These are phyloP conservation scores for Stictocephala bisonia DNA, from an alignment of 2,888 invertebrate species.

Conservation along the genomic window DNA sequence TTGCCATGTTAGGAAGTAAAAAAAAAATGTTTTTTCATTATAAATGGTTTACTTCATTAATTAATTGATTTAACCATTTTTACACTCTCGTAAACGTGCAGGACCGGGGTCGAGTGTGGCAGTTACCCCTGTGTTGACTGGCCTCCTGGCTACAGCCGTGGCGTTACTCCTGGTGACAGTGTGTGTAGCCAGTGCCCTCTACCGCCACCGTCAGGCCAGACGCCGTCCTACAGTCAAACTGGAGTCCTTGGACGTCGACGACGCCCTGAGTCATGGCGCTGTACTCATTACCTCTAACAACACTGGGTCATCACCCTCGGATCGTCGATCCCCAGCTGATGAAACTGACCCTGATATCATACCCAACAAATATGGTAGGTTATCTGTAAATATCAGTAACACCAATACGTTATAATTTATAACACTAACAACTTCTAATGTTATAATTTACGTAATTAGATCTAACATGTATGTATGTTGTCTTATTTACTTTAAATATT, in stretches of 20 bases:
- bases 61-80: conserved; percentile 60
- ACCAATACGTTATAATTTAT: neutral
- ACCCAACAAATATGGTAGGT: conserved; percentile 87
- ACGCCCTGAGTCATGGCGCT: conserved; percentile 60
- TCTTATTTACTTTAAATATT: too few species aligned
- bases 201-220: conserved; percentile 66
- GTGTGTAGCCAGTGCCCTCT: conserved; percentile 79
- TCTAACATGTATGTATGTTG: too few species aligned
- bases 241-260: conserved; percentile 64
- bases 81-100: conserved; percentile 18
- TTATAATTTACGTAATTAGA: neutral
- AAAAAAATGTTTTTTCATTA: too few species aligned
- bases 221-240: conserved; percentile 63
- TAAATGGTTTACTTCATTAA: too few species aligned
- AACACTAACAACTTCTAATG: neutral
- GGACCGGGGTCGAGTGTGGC: conserved; percentile 64
- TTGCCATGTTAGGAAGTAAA: too few species aligned
- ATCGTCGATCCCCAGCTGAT: conserved; percentile 63
- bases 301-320: conserved; percentile 64
- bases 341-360: conserved; percentile 90
- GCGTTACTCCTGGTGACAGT: conserved; percentile 81
- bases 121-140: conserved; percentile 80
- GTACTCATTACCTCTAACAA: conserved; percentile 63
- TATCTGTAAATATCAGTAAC: neutral
- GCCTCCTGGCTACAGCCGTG: conserved; percentile 81